Evolutionary conservation across 2,888 invertebrate genomes (phyloP), one percentile per base, ranked within the genome.

Genomic region (Gymnocheta viridis): DNA sequence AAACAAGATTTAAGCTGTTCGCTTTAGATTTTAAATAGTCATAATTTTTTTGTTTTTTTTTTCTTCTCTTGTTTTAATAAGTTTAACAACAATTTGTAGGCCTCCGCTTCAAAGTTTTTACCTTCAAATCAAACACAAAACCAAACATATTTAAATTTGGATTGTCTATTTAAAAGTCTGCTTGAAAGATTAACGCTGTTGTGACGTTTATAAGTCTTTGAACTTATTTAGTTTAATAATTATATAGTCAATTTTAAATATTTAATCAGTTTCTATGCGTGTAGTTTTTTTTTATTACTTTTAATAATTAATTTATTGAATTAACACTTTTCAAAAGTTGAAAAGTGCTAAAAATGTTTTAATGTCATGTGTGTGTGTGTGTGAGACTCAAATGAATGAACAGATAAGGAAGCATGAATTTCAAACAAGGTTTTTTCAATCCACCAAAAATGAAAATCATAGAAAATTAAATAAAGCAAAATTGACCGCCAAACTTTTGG

Each of bases 291-390:
- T 66, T 73, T 78, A 14, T 58, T 74, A 74, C 10, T 60, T 56
- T 64, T 56, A 41, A 27, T 38, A 62, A 58, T 62, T 80, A 80
- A 80, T 77, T 56, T 60, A 69, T 51, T 24, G 41, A 69, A 73
- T 84, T 69, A 84, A 70, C 80, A 83, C 67, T 67, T 58, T 29
- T 62, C 56, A 44, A 64, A 62, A 32, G 60, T 73, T 73, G 67
- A 60, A 69, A 54, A 32, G 32, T 64, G 54, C 51, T 62, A n/a
- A 54, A 78, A 47, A 47, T 70, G 29, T 54, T 62, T 70, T 62
- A 54, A 44, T 79, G 54, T 54, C 27, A 54, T 54, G 49, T 64
- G 9, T 32, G n/a, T 54, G 49, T 64, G 9, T 32, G n/a, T 17
- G 6, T 38, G 10, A 32, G 66, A 44, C 17, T 41, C 5, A n/a